These are phyloP conservation scores for Forbesichthys agassizii DNA, from an alignment of 2,113 vertebrate species.

Conservation along the genomic window DNA sequence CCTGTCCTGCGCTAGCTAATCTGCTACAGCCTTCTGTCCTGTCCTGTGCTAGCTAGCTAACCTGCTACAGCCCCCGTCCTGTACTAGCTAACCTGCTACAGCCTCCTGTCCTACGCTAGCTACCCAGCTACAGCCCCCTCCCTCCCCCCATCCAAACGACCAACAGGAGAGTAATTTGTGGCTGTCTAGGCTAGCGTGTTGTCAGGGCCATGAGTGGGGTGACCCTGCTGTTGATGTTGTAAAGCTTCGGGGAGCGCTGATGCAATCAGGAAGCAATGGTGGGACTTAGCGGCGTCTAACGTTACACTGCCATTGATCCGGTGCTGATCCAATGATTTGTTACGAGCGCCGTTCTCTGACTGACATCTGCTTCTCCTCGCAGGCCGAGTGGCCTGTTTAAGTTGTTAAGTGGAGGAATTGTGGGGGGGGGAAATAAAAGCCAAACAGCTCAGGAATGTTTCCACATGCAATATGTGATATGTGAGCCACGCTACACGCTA, in stretches of 20 bases:
- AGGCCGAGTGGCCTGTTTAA: slow-evolving; percentile 4
- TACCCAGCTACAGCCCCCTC: too few relatives aligned
- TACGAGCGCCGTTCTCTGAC: slow-evolving; percentile 43
- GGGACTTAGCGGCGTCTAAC: slow-evolving; percentile 54
- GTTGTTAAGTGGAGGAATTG: neutral
- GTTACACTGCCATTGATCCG: slow-evolving; percentile 52
- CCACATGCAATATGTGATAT: slow-evolving; percentile 43
- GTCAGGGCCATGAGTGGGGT: neutral
- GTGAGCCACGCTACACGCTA: slow-evolving; percentile 12
- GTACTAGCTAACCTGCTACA: too few relatives aligned
- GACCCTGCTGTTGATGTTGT: slow-evolving; percentile 42
- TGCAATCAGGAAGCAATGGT: slow-evolving; percentile 59
- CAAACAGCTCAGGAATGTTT: slow-evolving; percentile 52
- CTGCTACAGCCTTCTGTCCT: too few relatives aligned
- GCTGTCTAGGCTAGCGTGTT: neutral
- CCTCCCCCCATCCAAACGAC: slow-evolving; percentile 14
- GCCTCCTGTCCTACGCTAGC: too few relatives aligned
- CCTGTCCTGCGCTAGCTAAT: too few relatives aligned
- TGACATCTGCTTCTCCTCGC: slow-evolving; percentile 72
- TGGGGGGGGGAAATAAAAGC: neutral
- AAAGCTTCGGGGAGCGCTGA: slow-evolving; percentile 37
- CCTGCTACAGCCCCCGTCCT: too few relatives aligned
- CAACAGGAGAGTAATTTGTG: slow-evolving; percentile 40
- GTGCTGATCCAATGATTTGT: slow-evolving; percentile 57
- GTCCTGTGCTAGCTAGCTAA: too few relatives aligned